A percentile compares a stretch with the other conserved stretches of the same genome.
Evolutionary conservation across 2,113 vertebrate species (phyloP).

Genomic region (Lethenteron camtschaticum): DNA sequence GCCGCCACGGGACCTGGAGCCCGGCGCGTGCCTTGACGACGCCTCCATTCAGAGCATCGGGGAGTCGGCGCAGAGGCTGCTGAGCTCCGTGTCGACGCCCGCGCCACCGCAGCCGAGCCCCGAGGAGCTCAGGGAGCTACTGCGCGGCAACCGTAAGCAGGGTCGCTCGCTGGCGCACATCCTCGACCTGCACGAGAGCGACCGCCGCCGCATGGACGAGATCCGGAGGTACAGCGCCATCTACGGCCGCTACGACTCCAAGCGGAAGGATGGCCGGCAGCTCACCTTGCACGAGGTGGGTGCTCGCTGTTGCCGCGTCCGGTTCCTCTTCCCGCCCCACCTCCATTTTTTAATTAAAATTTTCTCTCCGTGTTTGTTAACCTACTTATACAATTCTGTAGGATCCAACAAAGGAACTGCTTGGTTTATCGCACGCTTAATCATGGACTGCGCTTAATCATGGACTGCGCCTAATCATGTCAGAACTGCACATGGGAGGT

Average conservation of each 20-base stretch:
- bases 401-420: too few relatives aligned
- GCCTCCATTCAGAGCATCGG: constrained; percentile 47
- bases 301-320: background rate
- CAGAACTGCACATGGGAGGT: too few relatives aligned
- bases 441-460: too few relatives aligned
- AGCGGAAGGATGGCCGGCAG: constrained; percentile 69
- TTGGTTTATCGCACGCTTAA: too few relatives aligned
- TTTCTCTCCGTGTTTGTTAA: too few relatives aligned
- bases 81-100: constrained; percentile 47
- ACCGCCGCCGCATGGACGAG: constrained; percentile 63
- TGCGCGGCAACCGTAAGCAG: constrained; percentile 79
- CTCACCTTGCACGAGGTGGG: constrained; percentile 80
- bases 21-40: constrained; percentile 35
- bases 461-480: too few relatives aligned
- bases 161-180: constrained; percentile 73
- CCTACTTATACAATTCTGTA: too few relatives aligned
- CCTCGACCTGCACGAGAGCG: constrained; percentile 54
- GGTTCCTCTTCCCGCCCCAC: background rate
- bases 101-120: constrained; percentile 40
- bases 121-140: constrained; percentile 40
- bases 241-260: constrained; percentile 73
- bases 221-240: constrained; percentile 82
- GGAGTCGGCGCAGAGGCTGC: constrained; percentile 54
- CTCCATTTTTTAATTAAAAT: too few relatives aligned
- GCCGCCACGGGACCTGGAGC: constrained; percentile 20